Evolutionary conservation across 2,888 invertebrate genomes (phyloP), one percentile per base, ranked within the genome.

Genomic region (Drosophila subsilvestris): DNA sequence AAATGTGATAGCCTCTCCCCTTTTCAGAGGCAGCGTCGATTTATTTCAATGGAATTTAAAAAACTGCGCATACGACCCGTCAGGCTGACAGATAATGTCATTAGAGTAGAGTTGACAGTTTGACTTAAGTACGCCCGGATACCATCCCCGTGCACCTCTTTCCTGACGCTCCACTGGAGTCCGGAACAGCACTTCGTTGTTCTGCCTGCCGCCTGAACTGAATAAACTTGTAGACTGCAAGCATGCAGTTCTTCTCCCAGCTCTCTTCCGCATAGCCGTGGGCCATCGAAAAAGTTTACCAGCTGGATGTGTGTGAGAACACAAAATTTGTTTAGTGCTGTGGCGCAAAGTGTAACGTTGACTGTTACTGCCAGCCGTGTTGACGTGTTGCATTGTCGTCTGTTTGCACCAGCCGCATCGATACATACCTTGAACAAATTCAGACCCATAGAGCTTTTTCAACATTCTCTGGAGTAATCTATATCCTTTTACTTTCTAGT

Each of bases 211-310:
- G 22, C 32, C 37, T 27, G 27, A 27, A 27, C 74, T 80, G 77
- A 87, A 87, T 87, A 87, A 83, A 87, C 82, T 87, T 68, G 69
- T 69, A 75, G 66, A 80, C 80, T 72, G 84, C 80, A 82, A 83
- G 76, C 84, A 80, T 74, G 65, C 69, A 77, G 75, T 68, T 71
- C 50, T 27, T 27, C 42, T 20, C 22, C 22, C n/a, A 17, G 18
- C 12, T 22, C 22, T 17, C 20, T 18, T 20, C 49, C 2, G 63
- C 49, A 73, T 66, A 71, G 68, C 75, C 81, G 17, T 14, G 25
- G 58, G 87, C 62, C 65, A 70, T 71, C 69, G 67, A 72, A 84
- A 85, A 84, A 72, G 74, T 83, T 87, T 78, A 44, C 20, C 48
- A 63, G 45, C 71, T 69, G 75, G 68, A 67, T 63, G 60, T 76